Base-by-base conservation (phyloP, 2,113 vertebrate genomes). In the Sylvietta virens region DNA sequence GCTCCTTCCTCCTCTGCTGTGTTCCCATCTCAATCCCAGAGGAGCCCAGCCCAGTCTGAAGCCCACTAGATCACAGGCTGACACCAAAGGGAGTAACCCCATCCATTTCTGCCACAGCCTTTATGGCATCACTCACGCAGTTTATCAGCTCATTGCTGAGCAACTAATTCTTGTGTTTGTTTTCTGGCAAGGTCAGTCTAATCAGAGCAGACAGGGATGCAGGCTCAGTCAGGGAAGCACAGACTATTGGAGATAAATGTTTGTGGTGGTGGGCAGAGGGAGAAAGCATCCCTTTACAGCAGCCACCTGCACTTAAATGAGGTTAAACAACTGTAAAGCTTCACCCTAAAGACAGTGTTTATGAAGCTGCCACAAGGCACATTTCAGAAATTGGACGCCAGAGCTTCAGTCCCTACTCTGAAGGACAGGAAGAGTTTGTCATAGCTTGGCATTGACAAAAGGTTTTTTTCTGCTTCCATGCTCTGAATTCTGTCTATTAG, bases 111-210 rank as follows among this genome's bases (percentile, higher is more conserved):
- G 66, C 62, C 71, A 48, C 3, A 40, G 50, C 40, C 57, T 76
- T 94, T 17, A 60, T 19, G 45, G 57, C 81, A 67, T 51, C 74
- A 79, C 18, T 85, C 88, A 65, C 16, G 81, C 81, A 44, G 66
- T 72, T 89, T 35, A 91, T 72, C 70, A 85, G 50, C 40, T 82
- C 14, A 4, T 2, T 85, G 95, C 85, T 93, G 78, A 96, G 48
- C 51, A 90, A 79, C 87, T 72, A 54, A 88, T 82, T 91, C 64
- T 45, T 71, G 64, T n/a, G 47, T 67, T 93, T 85, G 85, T 79
- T 95, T 94, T 85, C 74, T 85, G 62, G 81, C 94, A 81, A 87
- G 81, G 94, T 90, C 78, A 79, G 74, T 60, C 76, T 88, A 81
- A 90, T 57, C 7, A 23, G 81, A 94, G 78, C 93, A 92, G 81